Evolutionary conservation across 2,888 invertebrate genomes (phyloP).

Genomic region (Melieria crassipennis): DNA sequence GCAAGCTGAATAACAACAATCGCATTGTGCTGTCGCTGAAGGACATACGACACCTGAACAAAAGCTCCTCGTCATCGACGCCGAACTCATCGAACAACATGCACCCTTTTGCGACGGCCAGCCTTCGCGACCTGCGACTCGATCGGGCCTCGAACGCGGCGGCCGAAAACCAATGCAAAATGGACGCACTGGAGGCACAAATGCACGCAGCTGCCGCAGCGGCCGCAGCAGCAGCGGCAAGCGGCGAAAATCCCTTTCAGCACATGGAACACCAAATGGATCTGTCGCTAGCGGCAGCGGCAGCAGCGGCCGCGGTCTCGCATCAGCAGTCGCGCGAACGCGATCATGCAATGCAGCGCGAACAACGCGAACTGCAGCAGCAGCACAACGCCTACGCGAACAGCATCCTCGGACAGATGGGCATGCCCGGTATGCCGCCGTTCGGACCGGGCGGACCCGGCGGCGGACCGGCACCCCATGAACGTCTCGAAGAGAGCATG

Average conservation of each 20-base stretch:
- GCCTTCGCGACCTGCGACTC: conserved; percentile 52
- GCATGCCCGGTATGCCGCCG: conserved; percentile 51
- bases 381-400: conserved; percentile 62
- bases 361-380: conserved; percentile 54
- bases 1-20: conserved; percentile 60
- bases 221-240: conserved; percentile 55
- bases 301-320: conserved; percentile 63
- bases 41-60: conserved; percentile 65
- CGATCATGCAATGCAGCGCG: conserved; percentile 48
- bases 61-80: conserved; percentile 57
- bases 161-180: conserved; percentile 59
- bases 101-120: conserved; percentile 55
- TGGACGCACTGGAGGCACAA: conserved; percentile 61
- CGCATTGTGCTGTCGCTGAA: conserved; percentile 65
- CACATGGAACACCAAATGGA: conserved; percentile 67
- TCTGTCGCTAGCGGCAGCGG: conserved; percentile 64
- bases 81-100: conserved; percentile 44
- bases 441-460: conserved; percentile 37
- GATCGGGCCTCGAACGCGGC: conserved; percentile 44
- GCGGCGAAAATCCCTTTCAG: conserved; percentile 60
- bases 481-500: conserved; percentile 64
- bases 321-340: conserved; percentile 57
- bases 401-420: conserved; percentile 62
- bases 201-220: conserved; percentile 63
- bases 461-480: conserved; percentile 58